Percentiles rank a stretch among this genome's conserved stretches.
Evolutionary conservation across 2,113 vertebrate species (phyloP).

Genomic region (Condylura cristata): DNA sequence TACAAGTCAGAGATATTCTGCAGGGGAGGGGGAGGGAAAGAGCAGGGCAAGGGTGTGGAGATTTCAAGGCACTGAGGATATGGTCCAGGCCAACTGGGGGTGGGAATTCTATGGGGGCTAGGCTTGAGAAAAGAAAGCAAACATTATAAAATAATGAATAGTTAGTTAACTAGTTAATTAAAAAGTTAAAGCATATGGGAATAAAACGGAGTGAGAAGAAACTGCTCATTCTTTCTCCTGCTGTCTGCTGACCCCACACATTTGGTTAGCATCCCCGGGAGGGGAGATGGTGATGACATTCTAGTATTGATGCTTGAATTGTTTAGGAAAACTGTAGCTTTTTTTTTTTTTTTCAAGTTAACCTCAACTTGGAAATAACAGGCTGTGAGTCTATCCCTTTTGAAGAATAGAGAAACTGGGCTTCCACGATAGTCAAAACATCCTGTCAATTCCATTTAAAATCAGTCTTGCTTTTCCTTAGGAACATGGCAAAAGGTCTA

Average conservation of each 20-base stretch:
- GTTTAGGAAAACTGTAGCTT: not conserved
- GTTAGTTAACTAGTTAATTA: too few species aligned
- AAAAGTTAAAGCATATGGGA: not conserved
- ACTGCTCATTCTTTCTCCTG: not conserved
- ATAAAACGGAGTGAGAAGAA: not conserved
- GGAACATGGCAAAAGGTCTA: not conserved
- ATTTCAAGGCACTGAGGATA: too few species aligned
- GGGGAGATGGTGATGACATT: not conserved
- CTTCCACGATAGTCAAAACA: not conserved
- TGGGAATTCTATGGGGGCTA: too few species aligned
- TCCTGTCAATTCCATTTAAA: constrained; percentile 36
- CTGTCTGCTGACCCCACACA: not conserved
- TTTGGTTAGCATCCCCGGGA: not conserved
- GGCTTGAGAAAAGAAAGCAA: too few species aligned
- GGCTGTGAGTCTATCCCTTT: not conserved
- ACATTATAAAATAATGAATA: too few species aligned
- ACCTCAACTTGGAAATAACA: constrained; percentile 12
- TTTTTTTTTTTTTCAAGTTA: not conserved
- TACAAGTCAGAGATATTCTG: too few species aligned
- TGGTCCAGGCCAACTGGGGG: too few species aligned
- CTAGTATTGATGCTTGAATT: not conserved
- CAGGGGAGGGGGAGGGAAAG: too few species aligned
- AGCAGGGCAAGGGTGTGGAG: too few species aligned
- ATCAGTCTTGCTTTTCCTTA: not conserved
- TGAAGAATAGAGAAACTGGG: not conserved